These are phyloP conservation scores for Tapera naevia DNA, from an alignment of 2,797 vertebrate genomes.

Conservation along the genomic window DNA sequence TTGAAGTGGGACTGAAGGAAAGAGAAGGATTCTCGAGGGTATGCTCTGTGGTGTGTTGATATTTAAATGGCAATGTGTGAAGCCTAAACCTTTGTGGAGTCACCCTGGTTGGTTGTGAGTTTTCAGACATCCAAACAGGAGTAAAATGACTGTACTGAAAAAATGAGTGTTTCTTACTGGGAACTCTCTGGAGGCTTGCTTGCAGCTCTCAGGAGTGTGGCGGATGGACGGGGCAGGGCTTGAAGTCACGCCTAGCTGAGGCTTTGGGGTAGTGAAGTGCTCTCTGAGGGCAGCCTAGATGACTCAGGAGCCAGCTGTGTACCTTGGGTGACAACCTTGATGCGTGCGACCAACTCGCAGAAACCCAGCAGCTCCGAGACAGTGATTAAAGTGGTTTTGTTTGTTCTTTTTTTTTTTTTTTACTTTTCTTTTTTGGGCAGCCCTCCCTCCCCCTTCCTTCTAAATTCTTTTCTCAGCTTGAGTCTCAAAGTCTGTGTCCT, in stretches of 20 bases:
- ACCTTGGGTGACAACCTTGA: neutral
- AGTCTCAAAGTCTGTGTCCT: neutral
- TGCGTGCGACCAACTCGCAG: neutral
- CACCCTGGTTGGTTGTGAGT: neutral
- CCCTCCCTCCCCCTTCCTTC: neutral
- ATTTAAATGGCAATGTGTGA: neutral
- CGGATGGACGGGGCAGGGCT: neutral
- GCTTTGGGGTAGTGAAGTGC: neutral
- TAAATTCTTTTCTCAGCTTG: neutral
- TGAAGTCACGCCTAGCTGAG: neutral
- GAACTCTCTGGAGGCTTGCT: neutral
- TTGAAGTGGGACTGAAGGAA: neutral
- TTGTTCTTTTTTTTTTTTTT: neutral
- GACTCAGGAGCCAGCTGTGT: neutral
- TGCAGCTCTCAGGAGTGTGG: neutral
- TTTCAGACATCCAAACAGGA: neutral
- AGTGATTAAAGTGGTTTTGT: neutral
- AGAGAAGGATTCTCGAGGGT: neutral
- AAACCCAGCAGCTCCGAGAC: neutral
- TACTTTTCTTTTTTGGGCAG: neutral
- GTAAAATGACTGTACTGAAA: conserved; percentile 13
- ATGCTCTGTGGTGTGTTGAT: neutral
- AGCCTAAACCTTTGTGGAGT: neutral
- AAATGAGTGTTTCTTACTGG: neutral
- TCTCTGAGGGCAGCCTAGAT: conserved; percentile 3